Percentiles rank a stretch among this genome's conserved stretches.
Conservation (phyloP, 1,140 invertebrate species). For the Copidosoma floridanum region DNA sequence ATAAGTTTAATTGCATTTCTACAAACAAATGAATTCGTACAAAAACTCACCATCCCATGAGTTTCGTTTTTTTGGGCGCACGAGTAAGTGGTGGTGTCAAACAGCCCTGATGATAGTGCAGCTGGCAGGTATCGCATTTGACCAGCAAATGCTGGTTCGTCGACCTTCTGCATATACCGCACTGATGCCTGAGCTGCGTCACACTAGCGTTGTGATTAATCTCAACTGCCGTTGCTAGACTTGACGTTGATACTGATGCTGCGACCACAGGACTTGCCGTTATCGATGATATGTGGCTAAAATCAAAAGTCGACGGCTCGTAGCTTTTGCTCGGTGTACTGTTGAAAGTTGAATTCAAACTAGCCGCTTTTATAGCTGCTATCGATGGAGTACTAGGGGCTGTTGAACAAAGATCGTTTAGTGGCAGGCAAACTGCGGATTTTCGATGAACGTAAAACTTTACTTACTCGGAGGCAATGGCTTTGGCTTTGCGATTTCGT, state of each 20-base stretch:
- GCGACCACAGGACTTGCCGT: no score
- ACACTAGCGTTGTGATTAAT: slow-evolving; percentile 62
- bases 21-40: no score
- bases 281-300: neutral
- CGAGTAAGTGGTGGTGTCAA: slow-evolving; percentile 86
- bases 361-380: slow-evolving; percentile 73
- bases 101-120: slow-evolving; percentile 92
- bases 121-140: slow-evolving; percentile 90
- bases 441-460: no score
- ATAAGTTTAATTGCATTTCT: no score
- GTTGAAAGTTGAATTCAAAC: no score
- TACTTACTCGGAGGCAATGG: no score
- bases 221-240: no score
- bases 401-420: no score
- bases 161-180: slow-evolving; percentile 79
- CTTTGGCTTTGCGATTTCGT: slow-evolving; percentile 46
- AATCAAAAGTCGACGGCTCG: no score
- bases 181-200: slow-evolving; percentile 59
- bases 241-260: neutral
- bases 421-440: no score
- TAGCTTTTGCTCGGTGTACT: no score
- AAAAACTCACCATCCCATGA: slow-evolving; percentile 79
- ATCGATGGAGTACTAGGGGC: slow-evolving; percentile 66
- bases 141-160: slow-evolving; percentile 86
- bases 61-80: slow-evolving; percentile 92